A percentile compares a stretch with the other conserved stretches of the same genome.
These are phyloP conservation scores for Zygogramma bicolorata DNA, from an alignment of 2,888 invertebrate species.

Conservation along the genomic window DNA sequence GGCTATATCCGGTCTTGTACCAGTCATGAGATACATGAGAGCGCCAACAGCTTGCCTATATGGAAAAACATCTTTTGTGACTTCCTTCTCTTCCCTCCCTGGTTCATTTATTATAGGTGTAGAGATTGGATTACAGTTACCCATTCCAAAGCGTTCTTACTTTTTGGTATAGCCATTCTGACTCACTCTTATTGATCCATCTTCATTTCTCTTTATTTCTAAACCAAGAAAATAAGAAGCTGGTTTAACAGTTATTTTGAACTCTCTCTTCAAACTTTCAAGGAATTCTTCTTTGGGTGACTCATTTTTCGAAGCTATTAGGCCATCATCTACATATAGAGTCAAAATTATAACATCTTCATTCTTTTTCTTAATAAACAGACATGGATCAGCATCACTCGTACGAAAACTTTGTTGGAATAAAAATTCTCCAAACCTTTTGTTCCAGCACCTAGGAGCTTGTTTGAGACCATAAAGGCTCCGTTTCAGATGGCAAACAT, in stretches of 20 bases:
- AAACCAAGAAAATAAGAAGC: slow-evolving; percentile 26
- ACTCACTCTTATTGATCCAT: slow-evolving; percentile 15
- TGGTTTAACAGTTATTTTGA: slow-evolving; percentile 23
- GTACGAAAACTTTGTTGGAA: too few relatives aligned
- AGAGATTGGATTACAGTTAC: not conserved
- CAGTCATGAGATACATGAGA: too few relatives aligned
- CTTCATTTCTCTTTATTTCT: slow-evolving; percentile 6
- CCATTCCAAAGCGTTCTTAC: slow-evolving; percentile 11
- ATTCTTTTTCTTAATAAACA: too few relatives aligned
- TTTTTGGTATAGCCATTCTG: slow-evolving; percentile 16
- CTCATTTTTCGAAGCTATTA: slow-evolving; percentile 19
- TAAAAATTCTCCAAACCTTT: too few relatives aligned
- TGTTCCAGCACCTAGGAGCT: slow-evolving; percentile 9
- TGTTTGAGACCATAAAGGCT: slow-evolving; percentile 26
- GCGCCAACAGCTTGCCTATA: too few relatives aligned
- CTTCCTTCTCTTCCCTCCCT: slow-evolving; percentile 17
- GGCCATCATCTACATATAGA: too few relatives aligned
- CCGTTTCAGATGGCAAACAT: slow-evolving; percentile 7
- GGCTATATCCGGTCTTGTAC: too few relatives aligned
- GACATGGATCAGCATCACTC: too few relatives aligned
- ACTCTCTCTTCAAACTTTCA: slow-evolving; percentile 12
- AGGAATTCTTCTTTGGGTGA: slow-evolving; percentile 6
- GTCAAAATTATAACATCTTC: too few relatives aligned
- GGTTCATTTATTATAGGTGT: slow-evolving; percentile 15
- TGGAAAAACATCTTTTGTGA: too few relatives aligned